Evolutionary conservation across 2,888 invertebrate species (phyloP).

Genomic region (Elegia similella): DNA sequence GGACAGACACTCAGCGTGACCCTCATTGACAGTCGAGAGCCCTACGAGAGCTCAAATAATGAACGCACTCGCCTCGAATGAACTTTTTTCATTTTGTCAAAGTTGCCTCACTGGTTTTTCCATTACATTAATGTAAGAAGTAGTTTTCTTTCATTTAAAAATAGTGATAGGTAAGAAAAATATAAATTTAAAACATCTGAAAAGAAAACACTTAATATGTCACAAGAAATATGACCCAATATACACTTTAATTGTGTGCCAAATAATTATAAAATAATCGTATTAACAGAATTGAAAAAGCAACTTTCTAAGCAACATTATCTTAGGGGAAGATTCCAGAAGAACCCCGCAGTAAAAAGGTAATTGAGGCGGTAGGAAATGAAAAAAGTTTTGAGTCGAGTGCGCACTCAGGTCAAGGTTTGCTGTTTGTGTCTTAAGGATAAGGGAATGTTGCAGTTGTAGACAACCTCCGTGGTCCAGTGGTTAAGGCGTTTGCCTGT

Average conservation of each 20-base stretch:
- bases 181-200: too few relatives aligned
- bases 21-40: background rate
- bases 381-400: slow-evolving; percentile 21
- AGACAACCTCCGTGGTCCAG: too few relatives aligned
- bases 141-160: background rate
- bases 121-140: background rate
- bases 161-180: background rate
- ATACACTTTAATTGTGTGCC: background rate
- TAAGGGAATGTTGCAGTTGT: too few relatives aligned
- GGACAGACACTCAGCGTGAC: background rate
- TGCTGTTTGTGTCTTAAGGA: background rate
- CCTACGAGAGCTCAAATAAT: background rate
- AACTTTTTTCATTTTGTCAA: slow-evolving; percentile 7
- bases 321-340: slow-evolving; percentile 24
- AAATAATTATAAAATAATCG: background rate
- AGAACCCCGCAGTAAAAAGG: slow-evolving; percentile 32
- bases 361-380: slow-evolving; percentile 34
- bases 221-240: too few relatives aligned
- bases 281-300: background rate
- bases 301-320: background rate
- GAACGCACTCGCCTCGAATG: background rate
- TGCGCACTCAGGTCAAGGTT: background rate
- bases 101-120: background rate
- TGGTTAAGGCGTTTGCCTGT: too few relatives aligned
- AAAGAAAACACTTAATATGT: too few relatives aligned